Percentiles rank a stretch among this genome's conserved stretches.
phyloP scores from a whole-genome alignment of 2,113 vertebrate species.

The Barnardius zonarius region DNA sequence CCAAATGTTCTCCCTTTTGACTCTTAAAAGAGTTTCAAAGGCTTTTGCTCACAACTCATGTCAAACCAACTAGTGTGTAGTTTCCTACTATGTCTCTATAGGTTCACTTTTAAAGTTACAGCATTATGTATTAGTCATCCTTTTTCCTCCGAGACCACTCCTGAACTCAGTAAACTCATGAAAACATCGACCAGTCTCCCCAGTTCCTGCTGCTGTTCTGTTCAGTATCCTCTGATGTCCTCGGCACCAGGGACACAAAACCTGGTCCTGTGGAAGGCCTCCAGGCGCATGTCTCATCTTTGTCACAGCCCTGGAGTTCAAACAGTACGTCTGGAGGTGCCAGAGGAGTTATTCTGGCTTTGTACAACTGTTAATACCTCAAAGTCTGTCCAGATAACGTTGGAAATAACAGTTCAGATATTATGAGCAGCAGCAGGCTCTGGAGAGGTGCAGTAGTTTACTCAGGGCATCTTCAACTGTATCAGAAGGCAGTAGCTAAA shows the following conservation, averaged over 20 bases:
- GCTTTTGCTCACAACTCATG: slow-evolving; percentile 70
- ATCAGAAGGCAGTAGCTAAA: not conserved
- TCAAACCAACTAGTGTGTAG: slow-evolving; percentile 55
- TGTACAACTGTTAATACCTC: not conserved
- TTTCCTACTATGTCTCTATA: slow-evolving; percentile 66
- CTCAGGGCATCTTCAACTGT: not conserved
- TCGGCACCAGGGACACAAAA: not conserved
- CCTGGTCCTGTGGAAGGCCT: not conserved
- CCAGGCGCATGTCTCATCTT: not conserved
- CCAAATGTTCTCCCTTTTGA: slow-evolving; percentile 74
- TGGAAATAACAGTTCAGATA: not conserved
- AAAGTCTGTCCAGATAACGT: not conserved
- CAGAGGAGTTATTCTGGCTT: not conserved
- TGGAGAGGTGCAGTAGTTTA: not conserved
- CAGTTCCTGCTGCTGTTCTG: not conserved
- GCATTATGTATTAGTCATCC: slow-evolving; percentile 62
- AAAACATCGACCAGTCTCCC: slow-evolving; percentile 52
- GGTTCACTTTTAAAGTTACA: slow-evolving; percentile 55
- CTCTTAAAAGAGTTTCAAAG: slow-evolving; percentile 75
- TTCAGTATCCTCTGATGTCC: not conserved
- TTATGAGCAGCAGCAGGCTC: not conserved
- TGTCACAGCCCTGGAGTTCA: not conserved
- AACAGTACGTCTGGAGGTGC: not conserved
- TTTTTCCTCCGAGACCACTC: slow-evolving; percentile 41
- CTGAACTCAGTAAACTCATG: slow-evolving; percentile 64